Base-by-base conservation (phyloP, 2,113 vertebrate species). In the Etia nguti region DNA sequence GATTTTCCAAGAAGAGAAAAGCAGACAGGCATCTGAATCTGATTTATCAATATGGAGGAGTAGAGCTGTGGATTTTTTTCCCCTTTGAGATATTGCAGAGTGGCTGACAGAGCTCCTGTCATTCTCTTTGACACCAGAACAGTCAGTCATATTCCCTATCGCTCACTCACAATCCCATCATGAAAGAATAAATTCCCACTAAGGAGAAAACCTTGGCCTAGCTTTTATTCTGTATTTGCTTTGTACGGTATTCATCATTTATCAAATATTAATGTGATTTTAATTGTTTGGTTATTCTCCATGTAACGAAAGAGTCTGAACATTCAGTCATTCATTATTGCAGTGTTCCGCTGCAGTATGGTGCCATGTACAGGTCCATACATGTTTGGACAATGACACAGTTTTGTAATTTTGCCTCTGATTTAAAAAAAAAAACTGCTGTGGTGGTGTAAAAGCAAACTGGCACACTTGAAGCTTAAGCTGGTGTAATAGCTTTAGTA, bases 41-140 rank as follows among this genome's bases (percentile, higher is more conserved):
- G 56, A 91, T 88, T 82, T 68, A 84, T 92, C 83, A 84, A 75
- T 84, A 79, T 20, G 50, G 62, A 68, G 73, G 50, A 38, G 34
- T 6, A 62, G 26, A 18, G 26, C 22, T n/a, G 50, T n/a, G 56
- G 48, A n/a, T 34, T 38, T 10, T 59, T 38, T 80, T 26, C 6
- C 34, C 38, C 52, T 12, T 16, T 29, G 15, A 82, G 26, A 79
- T 56, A 56, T 31, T 70, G 48, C 59, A n/a, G 10, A 46, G 80
- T 60, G 5, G 24, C 60, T 57, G 85, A 59, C 60, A 20, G 60
- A 75, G 31, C 62, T 31, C 65, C 29, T 43, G 34, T 89, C 86
- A 60, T 22, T 57, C 18, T 82, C 65, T 55, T 10, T 70, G 62
- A 85, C 82, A 87, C 29, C 34, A 56, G 10, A 73, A 16, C 68